phyloP scores from a whole-genome alignment of 2,797 vertebrate genomes.

The Thamnophis elegans region DNA sequence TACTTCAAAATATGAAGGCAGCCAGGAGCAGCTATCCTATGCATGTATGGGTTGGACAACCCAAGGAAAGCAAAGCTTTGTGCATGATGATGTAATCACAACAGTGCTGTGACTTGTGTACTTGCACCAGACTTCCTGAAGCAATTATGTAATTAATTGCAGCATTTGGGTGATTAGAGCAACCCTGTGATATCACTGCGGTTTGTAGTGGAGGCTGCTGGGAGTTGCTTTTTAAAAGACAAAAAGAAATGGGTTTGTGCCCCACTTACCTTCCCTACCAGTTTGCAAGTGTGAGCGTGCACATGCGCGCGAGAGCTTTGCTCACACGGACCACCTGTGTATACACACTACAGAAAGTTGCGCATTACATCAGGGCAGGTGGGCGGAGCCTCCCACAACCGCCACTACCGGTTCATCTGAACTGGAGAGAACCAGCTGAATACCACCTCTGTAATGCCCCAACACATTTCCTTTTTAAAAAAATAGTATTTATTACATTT shows the following conservation, averaged over 20 bases:
- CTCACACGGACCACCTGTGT: too few species aligned
- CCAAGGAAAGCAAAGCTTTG: not conserved
- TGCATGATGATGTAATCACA: not conserved
- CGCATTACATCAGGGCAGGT: too few species aligned
- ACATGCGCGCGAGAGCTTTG: too few species aligned
- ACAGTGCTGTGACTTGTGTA: not conserved
- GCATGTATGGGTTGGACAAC: not conserved
- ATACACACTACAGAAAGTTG: too few species aligned
- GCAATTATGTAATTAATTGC: not conserved
- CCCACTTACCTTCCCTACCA: too few species aligned
- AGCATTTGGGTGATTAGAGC: not conserved
- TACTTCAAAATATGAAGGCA: not conserved
- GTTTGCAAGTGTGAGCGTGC: too few species aligned
- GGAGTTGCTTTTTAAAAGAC: not conserved
- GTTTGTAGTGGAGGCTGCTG: not conserved
- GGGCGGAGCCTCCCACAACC: too few species aligned
- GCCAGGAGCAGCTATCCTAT: not conserved
- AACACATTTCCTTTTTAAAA: too few species aligned
- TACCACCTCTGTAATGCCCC: too few species aligned
- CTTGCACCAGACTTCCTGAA: not conserved
- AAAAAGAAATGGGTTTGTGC: not conserved
- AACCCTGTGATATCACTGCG: not conserved
- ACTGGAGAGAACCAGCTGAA: too few species aligned
- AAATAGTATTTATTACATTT: too few species aligned
- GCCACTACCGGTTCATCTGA: too few species aligned